A percentile compares a stretch with the other conserved stretches of the same genome.
Evolutionary conservation across 2,888 invertebrate species (phyloP).

Genomic region (Drosophila heteroneura): DNA sequence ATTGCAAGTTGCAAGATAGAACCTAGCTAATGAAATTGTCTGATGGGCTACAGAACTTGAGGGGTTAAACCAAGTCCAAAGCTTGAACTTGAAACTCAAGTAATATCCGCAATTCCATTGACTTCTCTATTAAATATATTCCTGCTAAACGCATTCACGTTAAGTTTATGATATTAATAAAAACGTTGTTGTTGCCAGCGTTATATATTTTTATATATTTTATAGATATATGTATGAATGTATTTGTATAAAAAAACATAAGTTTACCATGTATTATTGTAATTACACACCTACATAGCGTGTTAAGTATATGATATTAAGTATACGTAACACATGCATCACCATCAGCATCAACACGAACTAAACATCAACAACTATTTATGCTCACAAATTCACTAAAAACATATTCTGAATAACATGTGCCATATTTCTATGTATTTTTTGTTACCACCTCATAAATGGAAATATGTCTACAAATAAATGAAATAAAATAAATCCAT

Average conservation of each 20-base stretch:
- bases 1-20: not conserved
- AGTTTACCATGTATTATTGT: constrained; percentile 32
- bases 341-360: constrained; percentile 25
- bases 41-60: not conserved
- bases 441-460: constrained; percentile 55
- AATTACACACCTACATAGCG: constrained; percentile 4
- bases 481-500: constrained; percentile 59
- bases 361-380: constrained; percentile 27
- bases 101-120: constrained; percentile 20
- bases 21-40: not conserved
- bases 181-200: constrained; percentile 53
- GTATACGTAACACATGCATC: constrained; percentile 26
- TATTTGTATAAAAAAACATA: constrained; percentile 29
- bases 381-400: constrained; percentile 35
- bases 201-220: constrained; percentile 66
- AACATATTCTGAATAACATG: constrained; percentile 46
- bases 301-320: constrained; percentile 3
- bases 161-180: constrained; percentile 61
- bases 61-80: not conserved
- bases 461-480: constrained; percentile 57
- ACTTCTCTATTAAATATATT: constrained; percentile 28
- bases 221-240: constrained; percentile 66
- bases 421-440: constrained; percentile 52
- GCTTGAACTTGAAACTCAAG: not conserved
- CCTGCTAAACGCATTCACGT: constrained; percentile 50